Conservation (phyloP, 1,140 invertebrate species). For the Nymphalis io region DNA sequence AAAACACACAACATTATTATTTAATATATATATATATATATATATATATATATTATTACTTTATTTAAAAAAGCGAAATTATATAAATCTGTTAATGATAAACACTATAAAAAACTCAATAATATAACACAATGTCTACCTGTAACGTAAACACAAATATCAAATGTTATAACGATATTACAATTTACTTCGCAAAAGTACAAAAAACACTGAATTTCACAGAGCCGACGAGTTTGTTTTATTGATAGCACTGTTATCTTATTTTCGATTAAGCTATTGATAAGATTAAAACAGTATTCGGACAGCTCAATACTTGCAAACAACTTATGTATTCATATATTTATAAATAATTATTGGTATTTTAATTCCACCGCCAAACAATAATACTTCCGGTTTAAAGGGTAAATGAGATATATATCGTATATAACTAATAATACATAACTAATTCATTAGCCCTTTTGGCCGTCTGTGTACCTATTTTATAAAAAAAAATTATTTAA, state of each 20-base stretch:
- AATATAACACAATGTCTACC: not conserved
- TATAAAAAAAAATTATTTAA: too few relatives aligned
- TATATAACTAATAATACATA: too few relatives aligned
- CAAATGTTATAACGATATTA: not conserved
- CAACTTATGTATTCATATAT: not conserved
- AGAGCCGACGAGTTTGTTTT: constrained; percentile 1
- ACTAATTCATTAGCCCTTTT: too few relatives aligned
- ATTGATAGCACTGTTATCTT: constrained; percentile 6
- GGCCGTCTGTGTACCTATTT: too few relatives aligned
- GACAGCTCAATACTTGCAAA: not conserved
- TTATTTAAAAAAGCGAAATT: not conserved
- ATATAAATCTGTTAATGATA: too few relatives aligned
- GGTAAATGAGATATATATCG: too few relatives aligned
- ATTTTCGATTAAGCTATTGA: not conserved
- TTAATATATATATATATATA: not conserved
- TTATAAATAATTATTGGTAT: not conserved
- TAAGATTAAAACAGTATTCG: not conserved
- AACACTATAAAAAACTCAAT: not conserved
- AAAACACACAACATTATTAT: not conserved
- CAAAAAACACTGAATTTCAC: not conserved
- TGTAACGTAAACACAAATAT: not conserved
- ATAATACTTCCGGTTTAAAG: too few relatives aligned
- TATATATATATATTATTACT: not conserved
- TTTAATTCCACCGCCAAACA: too few relatives aligned
- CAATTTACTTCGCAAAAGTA: not conserved